Percentiles rank a stretch among this genome's conserved stretches.
These are phyloP conservation scores for Alethe diademata DNA, from an alignment of 2,113 vertebrate species.

Conservation along the genomic window DNA sequence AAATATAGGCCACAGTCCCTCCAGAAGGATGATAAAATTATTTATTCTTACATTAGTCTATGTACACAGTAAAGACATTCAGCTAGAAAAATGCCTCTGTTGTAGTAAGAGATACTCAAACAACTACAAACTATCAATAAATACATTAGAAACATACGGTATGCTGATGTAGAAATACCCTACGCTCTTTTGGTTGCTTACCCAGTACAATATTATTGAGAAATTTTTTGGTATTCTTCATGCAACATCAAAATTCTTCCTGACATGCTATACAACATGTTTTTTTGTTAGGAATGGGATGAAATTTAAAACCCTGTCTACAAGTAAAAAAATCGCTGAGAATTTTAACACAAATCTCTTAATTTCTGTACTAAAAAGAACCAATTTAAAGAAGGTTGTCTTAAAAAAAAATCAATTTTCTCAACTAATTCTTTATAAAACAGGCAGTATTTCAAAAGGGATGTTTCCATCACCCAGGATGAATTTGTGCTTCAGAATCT, in stretches of 20 bases:
- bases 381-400: background rate
- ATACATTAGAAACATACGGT: background rate
- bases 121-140: conserved; percentile 30
- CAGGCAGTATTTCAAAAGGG: conserved; percentile 31
- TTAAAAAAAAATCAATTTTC: conserved; percentile 21
- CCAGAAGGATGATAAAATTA: background rate
- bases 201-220: background rate
- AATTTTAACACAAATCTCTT: background rate
- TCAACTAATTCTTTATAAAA: conserved; percentile 44
- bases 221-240: conserved; percentile 30
- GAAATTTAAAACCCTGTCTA: background rate
- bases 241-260: conserved; percentile 44
- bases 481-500: conserved; percentile 49
- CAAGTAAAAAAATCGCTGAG: conserved; percentile 18
- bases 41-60: conserved; percentile 36
- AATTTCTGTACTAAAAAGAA: conserved; percentile 15
- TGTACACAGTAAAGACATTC: background rate
- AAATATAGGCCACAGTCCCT: background rate
- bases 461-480: background rate
- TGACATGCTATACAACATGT: background rate
- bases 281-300: background rate
- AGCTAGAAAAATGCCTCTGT: background rate
- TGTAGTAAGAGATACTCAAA: background rate
- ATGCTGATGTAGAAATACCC: background rate
- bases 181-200: background rate